These are phyloP conservation scores for Imbricaverruca yamaguchii DNA, from an alignment of 2,888 invertebrate species.

Conservation along the genomic window DNA sequence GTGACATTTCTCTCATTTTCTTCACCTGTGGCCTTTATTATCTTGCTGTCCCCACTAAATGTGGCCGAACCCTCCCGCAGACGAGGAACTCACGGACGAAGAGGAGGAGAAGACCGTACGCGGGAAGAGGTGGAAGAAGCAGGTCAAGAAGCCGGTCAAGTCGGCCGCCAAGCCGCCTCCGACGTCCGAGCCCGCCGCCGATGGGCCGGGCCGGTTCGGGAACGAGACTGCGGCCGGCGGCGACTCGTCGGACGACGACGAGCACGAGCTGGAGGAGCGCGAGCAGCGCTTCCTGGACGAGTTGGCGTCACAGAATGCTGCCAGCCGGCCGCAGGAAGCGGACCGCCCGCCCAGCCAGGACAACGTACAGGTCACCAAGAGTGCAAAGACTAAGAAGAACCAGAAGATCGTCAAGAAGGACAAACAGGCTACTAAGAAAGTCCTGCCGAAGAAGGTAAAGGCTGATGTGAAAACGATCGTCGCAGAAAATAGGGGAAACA, in stretches of 20 bases:
- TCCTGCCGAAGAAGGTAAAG: not conserved
- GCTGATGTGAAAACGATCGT: not conserved
- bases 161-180: constrained; percentile 31
- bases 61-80: not conserved
- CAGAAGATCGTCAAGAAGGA: not conserved
- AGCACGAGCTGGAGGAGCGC: constrained; percentile 51
- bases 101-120: not conserved
- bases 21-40: not conserved
- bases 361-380: not conserved
- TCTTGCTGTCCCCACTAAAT: not conserved
- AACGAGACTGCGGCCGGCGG: constrained; percentile 56
- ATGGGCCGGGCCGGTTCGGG: constrained; percentile 37
- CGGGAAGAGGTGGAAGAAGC: not conserved
- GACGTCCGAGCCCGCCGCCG: constrained; percentile 51
- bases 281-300: not conserved
- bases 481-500: not conserved
- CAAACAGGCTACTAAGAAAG: not conserved
- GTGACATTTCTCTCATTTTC: not conserved
- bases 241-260: constrained; percentile 57
- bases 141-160: not conserved
- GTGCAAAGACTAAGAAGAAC: not conserved
- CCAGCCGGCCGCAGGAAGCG: not conserved
- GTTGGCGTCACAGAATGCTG: not conserved
- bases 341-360: not conserved
- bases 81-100: not conserved